Conservation (phyloP, 1,140 invertebrate genomes). For the Schlechtendalia chinensis region DNA sequence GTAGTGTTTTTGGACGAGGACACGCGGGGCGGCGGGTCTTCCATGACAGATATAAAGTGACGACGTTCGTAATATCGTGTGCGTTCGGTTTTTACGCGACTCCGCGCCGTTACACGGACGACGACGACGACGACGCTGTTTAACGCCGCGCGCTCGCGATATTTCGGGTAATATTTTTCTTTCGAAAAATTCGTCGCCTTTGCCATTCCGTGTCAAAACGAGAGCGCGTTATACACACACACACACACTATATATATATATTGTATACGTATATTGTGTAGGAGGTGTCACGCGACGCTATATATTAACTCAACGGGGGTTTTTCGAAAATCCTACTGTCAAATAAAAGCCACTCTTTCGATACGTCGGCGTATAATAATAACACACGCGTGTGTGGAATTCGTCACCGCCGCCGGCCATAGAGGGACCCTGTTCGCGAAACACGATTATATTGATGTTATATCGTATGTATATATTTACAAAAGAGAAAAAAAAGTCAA, state of each 20-base stretch:
- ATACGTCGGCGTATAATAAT: no score
- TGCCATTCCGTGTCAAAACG: conserved; percentile 19
- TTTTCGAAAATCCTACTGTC: conserved; percentile 11
- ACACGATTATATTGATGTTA: no score
- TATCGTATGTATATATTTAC: no score
- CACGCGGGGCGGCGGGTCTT: neutral
- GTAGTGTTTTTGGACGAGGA: neutral
- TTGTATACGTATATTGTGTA: neutral
- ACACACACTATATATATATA: neutral
- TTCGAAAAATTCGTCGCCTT: neutral
- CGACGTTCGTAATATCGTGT: neutral
- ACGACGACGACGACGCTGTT: neutral
- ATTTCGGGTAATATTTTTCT: neutral
- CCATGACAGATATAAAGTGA: conserved; percentile 38
- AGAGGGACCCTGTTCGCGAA: no score
- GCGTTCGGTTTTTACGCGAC: neutral
- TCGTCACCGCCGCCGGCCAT: no score
- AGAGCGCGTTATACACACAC: neutral
- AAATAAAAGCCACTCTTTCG: conserved; percentile 30
- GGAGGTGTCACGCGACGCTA: neutral
- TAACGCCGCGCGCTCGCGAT: neutral
- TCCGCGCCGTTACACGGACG: neutral
- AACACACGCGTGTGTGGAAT: no score
- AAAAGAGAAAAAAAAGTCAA: no score
- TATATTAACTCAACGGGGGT: neutral